These are phyloP conservation scores for Eulemur coronatus DNA, from an alignment of 2,797 vertebrate genomes.

Conservation along the genomic window DNA sequence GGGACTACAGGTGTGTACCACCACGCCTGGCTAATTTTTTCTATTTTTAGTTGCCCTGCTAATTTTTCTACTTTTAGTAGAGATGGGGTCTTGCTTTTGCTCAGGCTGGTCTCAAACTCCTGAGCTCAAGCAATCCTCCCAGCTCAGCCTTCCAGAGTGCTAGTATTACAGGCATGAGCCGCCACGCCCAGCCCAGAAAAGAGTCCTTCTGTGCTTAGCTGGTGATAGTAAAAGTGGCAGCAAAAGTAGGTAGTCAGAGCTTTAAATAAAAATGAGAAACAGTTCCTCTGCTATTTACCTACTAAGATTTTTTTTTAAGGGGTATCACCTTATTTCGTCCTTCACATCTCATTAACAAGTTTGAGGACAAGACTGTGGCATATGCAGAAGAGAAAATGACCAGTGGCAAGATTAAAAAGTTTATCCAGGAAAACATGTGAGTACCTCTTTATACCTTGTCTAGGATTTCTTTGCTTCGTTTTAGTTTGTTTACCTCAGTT, in stretches of 20 bases:
- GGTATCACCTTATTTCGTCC: constrained; percentile 94
- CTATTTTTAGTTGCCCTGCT: no score
- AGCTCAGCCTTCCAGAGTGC: no score
- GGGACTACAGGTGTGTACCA: no score
- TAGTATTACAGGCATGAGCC: no score
- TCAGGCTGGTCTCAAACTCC: no score
- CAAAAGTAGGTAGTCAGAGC: not conserved
- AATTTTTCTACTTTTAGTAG: no score
- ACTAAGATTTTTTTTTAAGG: constrained; percentile 81
- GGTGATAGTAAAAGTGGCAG: not conserved
- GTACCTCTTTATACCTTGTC: constrained; percentile 70
- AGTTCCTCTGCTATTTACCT: not conserved
- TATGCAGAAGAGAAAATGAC: constrained; percentile 92
- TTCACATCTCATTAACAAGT: constrained; percentile 91
- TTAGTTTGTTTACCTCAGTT: constrained; percentile 4
- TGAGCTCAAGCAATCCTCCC: no score
- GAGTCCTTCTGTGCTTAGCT: not conserved
- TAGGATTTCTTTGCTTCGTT: constrained; percentile 2
- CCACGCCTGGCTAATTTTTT: no score
- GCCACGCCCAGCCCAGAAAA: not conserved
- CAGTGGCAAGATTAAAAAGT: constrained; percentile 93
- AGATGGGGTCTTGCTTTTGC: no score
- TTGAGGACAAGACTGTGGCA: constrained; percentile 91
- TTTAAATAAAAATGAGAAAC: not conserved
- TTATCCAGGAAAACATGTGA: constrained; percentile 97